Evolutionary conservation across 2,113 vertebrate genomes (phyloP).

Genomic region (Lethenteron camtschaticum): DNA sequence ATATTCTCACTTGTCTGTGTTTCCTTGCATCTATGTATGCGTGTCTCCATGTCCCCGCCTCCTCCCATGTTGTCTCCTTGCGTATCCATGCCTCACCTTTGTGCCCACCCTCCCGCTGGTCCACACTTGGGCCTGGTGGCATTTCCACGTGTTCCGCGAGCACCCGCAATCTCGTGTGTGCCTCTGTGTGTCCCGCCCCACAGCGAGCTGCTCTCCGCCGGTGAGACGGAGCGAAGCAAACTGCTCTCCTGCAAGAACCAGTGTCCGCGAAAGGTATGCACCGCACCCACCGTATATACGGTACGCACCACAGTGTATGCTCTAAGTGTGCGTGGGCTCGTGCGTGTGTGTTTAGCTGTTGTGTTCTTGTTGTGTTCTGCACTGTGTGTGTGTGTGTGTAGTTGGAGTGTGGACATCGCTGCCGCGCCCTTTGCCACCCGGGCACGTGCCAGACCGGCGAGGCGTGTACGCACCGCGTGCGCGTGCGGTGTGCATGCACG

Average conservation of each 20-base stretch:
- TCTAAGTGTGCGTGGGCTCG: too few species aligned
- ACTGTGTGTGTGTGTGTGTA: not conserved
- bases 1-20: too few species aligned
- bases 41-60: too few species aligned
- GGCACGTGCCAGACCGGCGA: slow-evolving; percentile 34
- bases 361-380: too few species aligned
- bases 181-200: too few species aligned
- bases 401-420: slow-evolving; percentile 55
- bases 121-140: not conserved
- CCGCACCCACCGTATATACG: too few species aligned
- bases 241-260: slow-evolving; percentile 72
- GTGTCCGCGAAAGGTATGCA: slow-evolving; percentile 67
- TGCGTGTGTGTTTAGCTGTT: too few species aligned
- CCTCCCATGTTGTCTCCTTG: not conserved
- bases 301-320: too few species aligned
- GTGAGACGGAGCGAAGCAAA: slow-evolving; percentile 26
- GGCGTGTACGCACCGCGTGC: slow-evolving; percentile 66
- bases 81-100: not conserved
- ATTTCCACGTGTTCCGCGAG: too few species aligned
- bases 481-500: slow-evolving; percentile 63
- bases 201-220: slow-evolving; percentile 43
- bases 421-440: slow-evolving; percentile 59
- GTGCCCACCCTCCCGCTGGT: slow-evolving; percentile 11
- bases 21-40: too few species aligned
- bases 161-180: too few species aligned